phyloP scores from a whole-genome alignment of 2,113 vertebrate species.

The Setophaga petechia region DNA sequence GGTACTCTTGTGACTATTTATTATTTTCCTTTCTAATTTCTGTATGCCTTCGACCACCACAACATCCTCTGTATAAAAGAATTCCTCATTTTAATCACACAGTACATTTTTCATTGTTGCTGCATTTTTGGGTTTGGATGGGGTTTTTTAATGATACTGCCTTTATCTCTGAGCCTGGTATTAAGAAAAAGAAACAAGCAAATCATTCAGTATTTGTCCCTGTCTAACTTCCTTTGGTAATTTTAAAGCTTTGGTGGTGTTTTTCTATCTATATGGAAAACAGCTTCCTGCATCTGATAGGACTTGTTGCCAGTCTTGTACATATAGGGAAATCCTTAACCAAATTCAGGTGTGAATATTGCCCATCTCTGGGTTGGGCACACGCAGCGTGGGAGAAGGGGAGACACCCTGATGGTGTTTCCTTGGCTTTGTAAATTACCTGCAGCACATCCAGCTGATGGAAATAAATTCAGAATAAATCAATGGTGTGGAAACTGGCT shows the following conservation, averaged over 20 bases:
- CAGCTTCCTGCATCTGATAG: neutral
- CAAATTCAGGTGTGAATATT: neutral
- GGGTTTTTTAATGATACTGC: neutral
- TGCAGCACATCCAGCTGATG: neutral
- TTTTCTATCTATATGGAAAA: neutral
- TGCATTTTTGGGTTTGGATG: neutral
- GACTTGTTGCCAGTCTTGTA: neutral
- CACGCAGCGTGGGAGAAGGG: accelerated
- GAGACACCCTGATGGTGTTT: neutral
- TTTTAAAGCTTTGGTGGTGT: neutral
- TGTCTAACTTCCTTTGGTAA: neutral
- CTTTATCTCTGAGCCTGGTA: neutral
- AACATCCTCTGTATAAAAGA: neutral
- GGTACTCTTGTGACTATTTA: neutral
- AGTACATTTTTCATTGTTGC: neutral
- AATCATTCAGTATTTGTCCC: neutral
- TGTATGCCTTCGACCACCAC: neutral
- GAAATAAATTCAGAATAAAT: neutral
- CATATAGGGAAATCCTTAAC: neutral
- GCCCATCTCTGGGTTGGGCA: neutral
- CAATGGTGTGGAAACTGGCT: neutral
- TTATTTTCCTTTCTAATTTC: neutral
- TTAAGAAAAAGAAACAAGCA: neutral
- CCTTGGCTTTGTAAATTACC: neutral
- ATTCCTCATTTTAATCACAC: neutral